Conservation (phyloP, 2,888 invertebrate species). For the Mythimna loreyi region DNA sequence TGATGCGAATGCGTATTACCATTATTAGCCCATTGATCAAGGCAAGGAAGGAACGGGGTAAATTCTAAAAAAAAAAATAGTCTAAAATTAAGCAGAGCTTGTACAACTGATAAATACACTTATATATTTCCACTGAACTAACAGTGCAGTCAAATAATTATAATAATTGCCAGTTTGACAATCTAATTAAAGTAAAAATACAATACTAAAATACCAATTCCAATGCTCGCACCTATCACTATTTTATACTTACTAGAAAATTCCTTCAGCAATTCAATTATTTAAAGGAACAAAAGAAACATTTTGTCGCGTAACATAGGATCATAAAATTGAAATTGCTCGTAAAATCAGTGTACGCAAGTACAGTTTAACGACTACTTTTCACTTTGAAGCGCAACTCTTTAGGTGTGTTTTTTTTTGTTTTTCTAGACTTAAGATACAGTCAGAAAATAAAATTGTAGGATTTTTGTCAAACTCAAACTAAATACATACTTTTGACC, state of each 20-base stretch:
- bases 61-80: too few relatives aligned
- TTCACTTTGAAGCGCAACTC: slow-evolving; percentile 33
- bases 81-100: too few relatives aligned
- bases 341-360: slow-evolving; percentile 57
- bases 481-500: too few relatives aligned
- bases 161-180: too few relatives aligned
- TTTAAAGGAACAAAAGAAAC: slow-evolving; percentile 49
- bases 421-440: neutral
- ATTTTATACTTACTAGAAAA: slow-evolving; percentile 18
- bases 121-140: too few relatives aligned
- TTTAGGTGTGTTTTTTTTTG: slow-evolving; percentile 17
- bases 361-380: slow-evolving; percentile 47
- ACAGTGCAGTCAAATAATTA: too few relatives aligned
- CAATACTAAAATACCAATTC: neutral
- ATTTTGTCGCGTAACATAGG: slow-evolving; percentile 54
- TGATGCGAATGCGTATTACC: too few relatives aligned
- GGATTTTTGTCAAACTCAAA: too few relatives aligned
- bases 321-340: slow-evolving; percentile 53
- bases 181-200: neutral
- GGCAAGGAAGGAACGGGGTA: too few relatives aligned
- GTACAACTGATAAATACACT: too few relatives aligned
- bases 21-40: too few relatives aligned
- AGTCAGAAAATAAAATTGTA: too few relatives aligned
- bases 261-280: slow-evolving; percentile 55
- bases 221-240: neutral